Percentiles rank a stretch among this genome's conserved stretches.
These are phyloP conservation scores for Lordiphosa collinella DNA, from an alignment of 1,140 invertebrate species.

Conservation along the genomic window DNA sequence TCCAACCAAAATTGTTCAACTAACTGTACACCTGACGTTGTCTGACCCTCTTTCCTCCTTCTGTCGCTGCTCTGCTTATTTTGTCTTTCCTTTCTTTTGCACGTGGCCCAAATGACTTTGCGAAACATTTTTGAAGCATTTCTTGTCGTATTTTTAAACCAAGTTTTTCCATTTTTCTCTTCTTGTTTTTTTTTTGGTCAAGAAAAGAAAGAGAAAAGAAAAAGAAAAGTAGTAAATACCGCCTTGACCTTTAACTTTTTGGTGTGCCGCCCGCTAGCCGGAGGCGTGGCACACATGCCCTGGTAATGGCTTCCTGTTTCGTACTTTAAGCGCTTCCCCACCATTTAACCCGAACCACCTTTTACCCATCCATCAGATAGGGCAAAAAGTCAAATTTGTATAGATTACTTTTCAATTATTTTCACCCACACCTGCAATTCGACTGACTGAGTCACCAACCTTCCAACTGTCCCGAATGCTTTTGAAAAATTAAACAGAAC, in stretches of 20 bases:
- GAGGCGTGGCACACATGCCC: conserved; percentile 11
- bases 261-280: conserved; percentile 13
- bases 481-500: conserved; percentile 34
- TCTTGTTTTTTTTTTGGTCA: neutral
- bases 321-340: neutral
- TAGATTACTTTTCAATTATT: no score
- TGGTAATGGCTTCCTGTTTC: conserved; percentile 44
- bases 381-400: neutral
- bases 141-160: no score
- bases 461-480: conserved; percentile 15
- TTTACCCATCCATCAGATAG: neutral
- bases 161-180: no score
- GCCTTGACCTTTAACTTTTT: conserved; percentile 54
- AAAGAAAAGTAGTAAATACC: neutral
- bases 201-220: conserved; percentile 2
- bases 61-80: no score
- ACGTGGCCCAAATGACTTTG: no score
- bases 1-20: no score
- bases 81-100: no score
- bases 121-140: no score
- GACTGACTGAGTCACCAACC: neutral
- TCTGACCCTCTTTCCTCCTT: no score
- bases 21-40: no score
- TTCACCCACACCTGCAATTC: no score
- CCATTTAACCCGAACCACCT: neutral